Evolutionary conservation across 2,888 invertebrate species (phyloP).

Genomic region (Mythimna pallens): DNA sequence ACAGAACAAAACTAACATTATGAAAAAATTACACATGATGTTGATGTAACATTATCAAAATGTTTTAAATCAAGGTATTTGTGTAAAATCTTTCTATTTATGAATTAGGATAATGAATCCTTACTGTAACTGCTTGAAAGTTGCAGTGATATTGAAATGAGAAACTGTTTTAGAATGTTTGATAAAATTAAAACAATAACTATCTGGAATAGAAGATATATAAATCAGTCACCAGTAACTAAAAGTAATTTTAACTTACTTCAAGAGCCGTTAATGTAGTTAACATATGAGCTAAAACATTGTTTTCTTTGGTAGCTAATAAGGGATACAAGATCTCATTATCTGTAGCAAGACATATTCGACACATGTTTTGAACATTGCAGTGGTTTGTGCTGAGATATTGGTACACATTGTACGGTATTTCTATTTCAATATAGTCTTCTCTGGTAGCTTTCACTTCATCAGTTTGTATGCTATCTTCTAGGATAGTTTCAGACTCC

Average conservation of each 20-base stretch:
- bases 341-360: slow-evolving; percentile 84
- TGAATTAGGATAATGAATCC: not conserved
- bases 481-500: slow-evolving; percentile 10
- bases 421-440: slow-evolving; percentile 70
- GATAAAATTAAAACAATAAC: not conserved
- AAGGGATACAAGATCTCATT: slow-evolving; percentile 77
- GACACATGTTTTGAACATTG: slow-evolving; percentile 81
- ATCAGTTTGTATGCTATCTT: slow-evolving; percentile 10
- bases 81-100: not conserved
- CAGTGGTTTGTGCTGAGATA: slow-evolving; percentile 68
- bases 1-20: not conserved
- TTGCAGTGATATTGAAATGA: not conserved
- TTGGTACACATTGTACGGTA: slow-evolving; percentile 71
- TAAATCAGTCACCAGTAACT: not conserved
- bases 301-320: slow-evolving; percentile 73
- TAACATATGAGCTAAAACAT: slow-evolving; percentile 78
- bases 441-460: slow-evolving; percentile 26
- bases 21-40: too few relatives aligned
- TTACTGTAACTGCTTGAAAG: not conserved
- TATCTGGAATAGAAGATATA: not conserved
- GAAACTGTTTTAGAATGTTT: not conserved
- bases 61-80: too few relatives aligned
- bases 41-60: not conserved
- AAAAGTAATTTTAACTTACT: slow-evolving; percentile 69
- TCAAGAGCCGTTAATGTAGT: slow-evolving; percentile 77